phyloP scores from a whole-genome alignment of 2,888 invertebrate species.

The Icerya purchasi region DNA sequence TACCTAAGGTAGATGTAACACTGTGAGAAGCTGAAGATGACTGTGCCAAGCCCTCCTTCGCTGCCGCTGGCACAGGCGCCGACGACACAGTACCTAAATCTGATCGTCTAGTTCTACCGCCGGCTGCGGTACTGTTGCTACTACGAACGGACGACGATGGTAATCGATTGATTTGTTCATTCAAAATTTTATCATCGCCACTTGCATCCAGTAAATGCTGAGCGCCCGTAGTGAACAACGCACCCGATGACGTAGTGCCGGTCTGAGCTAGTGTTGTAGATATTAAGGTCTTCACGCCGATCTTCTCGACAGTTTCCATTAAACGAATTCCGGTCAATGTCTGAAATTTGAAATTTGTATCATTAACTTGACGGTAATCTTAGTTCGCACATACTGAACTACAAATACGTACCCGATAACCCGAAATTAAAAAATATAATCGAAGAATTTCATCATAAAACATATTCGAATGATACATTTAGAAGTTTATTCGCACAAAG shows the following conservation, averaged over 20 bases:
- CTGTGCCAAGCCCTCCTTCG: conserved; percentile 11
- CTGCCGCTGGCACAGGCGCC: conserved; percentile 17
- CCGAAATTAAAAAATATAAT: too few relatives aligned
- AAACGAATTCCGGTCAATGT: conserved; percentile 32
- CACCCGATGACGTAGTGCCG: conserved; percentile 21
- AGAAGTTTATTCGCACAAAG: too few relatives aligned
- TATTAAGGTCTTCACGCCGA: conserved; percentile 44
- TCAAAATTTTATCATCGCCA: conserved; percentile 20
- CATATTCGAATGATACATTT: too few relatives aligned
- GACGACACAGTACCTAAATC: conserved; percentile 32
- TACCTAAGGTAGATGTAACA: conserved; percentile 33
- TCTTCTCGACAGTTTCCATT: conserved; percentile 42
- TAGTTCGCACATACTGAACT: too few relatives aligned
- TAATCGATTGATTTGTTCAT: background rate
- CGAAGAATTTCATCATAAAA: too few relatives aligned
- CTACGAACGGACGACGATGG: background rate
- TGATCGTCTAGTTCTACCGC: conserved; percentile 22
- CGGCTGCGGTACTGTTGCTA: background rate
- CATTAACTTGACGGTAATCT: too few relatives aligned
- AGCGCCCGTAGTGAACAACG: background rate
- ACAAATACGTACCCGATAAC: too few relatives aligned
- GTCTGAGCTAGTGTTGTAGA: conserved; percentile 31
- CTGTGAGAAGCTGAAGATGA: conserved; percentile 6
- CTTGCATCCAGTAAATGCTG: conserved; percentile 26
- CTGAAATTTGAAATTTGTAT: too few relatives aligned